Conservation (phyloP, 2,888 invertebrate genomes). For the Papilio protenor region DNA sequence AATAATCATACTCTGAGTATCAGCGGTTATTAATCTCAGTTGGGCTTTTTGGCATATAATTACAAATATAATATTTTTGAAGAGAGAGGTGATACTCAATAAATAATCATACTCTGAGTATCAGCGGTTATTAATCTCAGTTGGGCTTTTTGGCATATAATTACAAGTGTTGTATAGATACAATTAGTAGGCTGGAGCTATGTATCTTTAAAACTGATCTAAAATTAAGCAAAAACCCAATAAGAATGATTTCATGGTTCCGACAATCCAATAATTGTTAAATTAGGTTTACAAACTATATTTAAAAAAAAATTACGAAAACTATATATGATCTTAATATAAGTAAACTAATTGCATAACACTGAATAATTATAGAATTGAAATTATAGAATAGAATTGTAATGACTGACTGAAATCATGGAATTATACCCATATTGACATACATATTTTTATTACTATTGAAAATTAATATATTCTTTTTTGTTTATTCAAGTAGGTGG, state of each 20-base stretch:
- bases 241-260: no score
- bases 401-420: no score
- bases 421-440: no score
- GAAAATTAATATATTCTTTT: constrained; percentile 11
- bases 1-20: neutral
- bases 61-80: neutral
- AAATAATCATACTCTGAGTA: neutral
- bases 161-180: neutral
- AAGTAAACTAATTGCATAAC: no score
- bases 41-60: neutral
- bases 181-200: neutral
- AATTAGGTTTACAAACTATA: no score
- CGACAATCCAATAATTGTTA: no score
- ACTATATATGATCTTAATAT: no score
- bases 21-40: neutral
- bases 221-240: neutral
- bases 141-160: neutral
- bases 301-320: no score
- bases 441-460: neutral
- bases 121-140: neutral
- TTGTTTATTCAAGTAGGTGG: constrained; percentile 61
- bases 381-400: no score
- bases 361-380: no score
- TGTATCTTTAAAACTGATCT: neutral
- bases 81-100: neutral